phyloP scores from a whole-genome alignment of 2,888 invertebrate species.

The Scelioninae gen. 1 region DNA sequence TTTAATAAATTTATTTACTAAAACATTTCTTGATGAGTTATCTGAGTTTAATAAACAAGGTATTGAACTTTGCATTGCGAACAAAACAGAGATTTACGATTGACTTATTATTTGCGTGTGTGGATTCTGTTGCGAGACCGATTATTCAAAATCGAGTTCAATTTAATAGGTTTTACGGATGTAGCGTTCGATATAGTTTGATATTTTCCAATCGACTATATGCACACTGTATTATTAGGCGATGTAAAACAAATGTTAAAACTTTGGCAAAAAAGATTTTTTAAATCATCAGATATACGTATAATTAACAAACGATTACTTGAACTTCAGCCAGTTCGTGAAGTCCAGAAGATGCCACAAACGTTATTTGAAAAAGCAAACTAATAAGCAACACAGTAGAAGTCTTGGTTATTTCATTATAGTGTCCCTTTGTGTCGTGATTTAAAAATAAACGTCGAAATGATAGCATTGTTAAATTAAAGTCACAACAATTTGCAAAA shows the following conservation, averaged over 20 bases:
- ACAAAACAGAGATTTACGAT: conserved; percentile 3
- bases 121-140: conserved; percentile 42
- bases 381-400: conserved; percentile 53
- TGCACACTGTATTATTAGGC: conserved; percentile 35
- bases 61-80: not conserved
- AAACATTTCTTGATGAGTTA: conserved; percentile 19
- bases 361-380: not conserved
- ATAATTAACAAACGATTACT: conserved; percentile 18
- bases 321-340: conserved; percentile 17
- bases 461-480: conserved; percentile 5
- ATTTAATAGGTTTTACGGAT: conserved; percentile 44
- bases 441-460: conserved; percentile 14
- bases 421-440: conserved; percentile 18
- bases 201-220: conserved; percentile 30
- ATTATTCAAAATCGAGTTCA: conserved; percentile 51
- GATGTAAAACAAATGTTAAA: conserved; percentile 22
- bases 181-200: conserved; percentile 36
- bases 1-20: conserved; percentile 39
- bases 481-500: conserved; percentile 20
- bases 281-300: not conserved
- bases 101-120: conserved; percentile 11
- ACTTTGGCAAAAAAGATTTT: conserved; percentile 9
- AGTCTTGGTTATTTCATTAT: conserved; percentile 36
- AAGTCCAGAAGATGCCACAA: conserved; percentile 14
- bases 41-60: conserved; percentile 18